Conservation (phyloP, 2,888 invertebrate genomes). For the Drosophila melanocephala region DNA sequence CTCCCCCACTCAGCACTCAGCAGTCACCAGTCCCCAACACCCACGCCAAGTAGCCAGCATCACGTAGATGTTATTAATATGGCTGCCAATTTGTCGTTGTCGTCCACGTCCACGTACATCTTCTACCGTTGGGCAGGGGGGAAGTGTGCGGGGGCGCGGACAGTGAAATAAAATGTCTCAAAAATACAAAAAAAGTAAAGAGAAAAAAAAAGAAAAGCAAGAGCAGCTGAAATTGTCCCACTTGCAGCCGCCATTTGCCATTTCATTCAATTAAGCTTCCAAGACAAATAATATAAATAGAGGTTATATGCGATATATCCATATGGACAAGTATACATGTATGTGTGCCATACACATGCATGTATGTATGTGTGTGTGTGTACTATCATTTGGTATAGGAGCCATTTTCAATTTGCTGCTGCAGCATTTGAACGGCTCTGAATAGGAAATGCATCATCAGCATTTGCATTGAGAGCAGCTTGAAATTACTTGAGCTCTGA, state of each 20-base stretch:
- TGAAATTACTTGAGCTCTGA: slow-evolving; percentile 69
- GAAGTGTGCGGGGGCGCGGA: neutral
- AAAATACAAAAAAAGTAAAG: slow-evolving; percentile 58
- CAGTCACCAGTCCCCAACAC: neutral
- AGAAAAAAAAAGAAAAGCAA: slow-evolving; percentile 37
- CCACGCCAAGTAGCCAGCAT: slow-evolving; percentile 27
- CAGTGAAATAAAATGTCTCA: slow-evolving; percentile 72
- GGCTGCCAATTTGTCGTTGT: slow-evolving; percentile 79
- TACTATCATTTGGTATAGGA: slow-evolving; percentile 61
- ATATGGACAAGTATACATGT: slow-evolving; percentile 3
- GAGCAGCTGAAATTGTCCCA: slow-evolving; percentile 76
- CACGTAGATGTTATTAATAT: slow-evolving; percentile 77
- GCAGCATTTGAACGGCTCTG: slow-evolving; percentile 66
- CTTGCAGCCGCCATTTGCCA: slow-evolving; percentile 72
- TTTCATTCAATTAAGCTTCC: slow-evolving; percentile 78
- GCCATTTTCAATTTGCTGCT: slow-evolving; percentile 76
- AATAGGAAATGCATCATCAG: slow-evolving; percentile 81
- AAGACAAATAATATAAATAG: slow-evolving; percentile 79
- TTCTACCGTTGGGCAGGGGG: neutral
- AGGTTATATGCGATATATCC: slow-evolving; percentile 42
- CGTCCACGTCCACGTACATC: slow-evolving; percentile 46
- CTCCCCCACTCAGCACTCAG: neutral
- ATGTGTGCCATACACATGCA: slow-evolving; percentile 24
- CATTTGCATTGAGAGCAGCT: slow-evolving; percentile 77
- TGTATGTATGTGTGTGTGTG: slow-evolving; percentile 2